Conservation (phyloP, 1,140 invertebrate species). For the Amyelois transitella region DNA sequence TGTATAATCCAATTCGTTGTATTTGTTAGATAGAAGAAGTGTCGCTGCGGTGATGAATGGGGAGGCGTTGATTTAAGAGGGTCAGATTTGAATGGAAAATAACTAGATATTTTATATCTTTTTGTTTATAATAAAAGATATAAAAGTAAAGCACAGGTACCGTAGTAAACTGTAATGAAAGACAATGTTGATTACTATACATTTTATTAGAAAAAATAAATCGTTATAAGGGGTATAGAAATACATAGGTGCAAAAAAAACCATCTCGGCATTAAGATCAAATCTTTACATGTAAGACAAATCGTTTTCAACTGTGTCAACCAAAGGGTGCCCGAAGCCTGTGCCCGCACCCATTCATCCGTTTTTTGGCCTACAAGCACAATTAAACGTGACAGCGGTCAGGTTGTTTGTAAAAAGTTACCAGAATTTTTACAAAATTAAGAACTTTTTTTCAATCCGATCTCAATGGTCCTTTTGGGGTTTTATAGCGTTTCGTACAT, state of each 20-base stretch:
- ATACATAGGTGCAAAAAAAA: conserved; percentile 50
- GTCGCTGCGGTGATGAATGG: conserved; percentile 56
- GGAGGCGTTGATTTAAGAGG: conserved; percentile 49
- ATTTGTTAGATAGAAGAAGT: conserved; percentile 33
- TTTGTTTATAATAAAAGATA: conserved; percentile 51
- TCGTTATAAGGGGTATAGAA: conserved; percentile 36
- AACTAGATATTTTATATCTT: conserved; percentile 38
- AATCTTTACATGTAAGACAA: conserved; percentile 62
- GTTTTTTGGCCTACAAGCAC: conserved; percentile 46
- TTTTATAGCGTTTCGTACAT: conserved; percentile 61
- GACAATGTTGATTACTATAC: background rate
- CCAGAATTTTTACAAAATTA: conserved; percentile 38
- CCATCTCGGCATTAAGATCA: conserved; percentile 42
- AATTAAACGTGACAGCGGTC: conserved; percentile 65
- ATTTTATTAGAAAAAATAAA: background rate
- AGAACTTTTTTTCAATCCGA: conserved; percentile 30
- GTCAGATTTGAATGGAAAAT: conserved; percentile 42
- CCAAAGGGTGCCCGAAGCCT: conserved; percentile 46
- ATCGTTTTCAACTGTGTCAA: conserved; percentile 59
- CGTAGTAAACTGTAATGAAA: conserved; percentile 2
- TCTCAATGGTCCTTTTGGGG: conserved; percentile 30
- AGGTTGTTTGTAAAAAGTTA: conserved; percentile 48
- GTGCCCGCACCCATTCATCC: conserved; percentile 44
- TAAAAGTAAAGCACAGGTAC: conserved; percentile 21
- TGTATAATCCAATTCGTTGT: conserved; percentile 5